Evolutionary conservation across 2,797 vertebrate species (phyloP), one percentile per base, ranked within the genome.

Genomic region (Ammospiza maritima): DNA sequence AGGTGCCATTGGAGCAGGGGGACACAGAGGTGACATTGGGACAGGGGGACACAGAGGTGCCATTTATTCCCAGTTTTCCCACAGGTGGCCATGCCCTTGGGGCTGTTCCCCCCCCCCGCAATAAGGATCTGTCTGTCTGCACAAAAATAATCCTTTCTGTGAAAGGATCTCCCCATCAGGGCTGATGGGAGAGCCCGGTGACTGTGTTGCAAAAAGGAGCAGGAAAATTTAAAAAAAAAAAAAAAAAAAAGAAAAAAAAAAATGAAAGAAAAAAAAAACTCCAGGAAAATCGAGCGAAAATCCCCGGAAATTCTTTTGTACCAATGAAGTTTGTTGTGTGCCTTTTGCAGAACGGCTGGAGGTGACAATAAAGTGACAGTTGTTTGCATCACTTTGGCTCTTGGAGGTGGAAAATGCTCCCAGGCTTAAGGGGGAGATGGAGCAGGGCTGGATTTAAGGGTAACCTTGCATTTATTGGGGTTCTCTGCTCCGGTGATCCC

Each of bases 141-240:
- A 70, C 66, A 67, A 97, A 97, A 96, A 96, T 98, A 96, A 96
- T 98, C 99, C 99, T 99, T 99, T 99, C 99, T 98, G 98, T 99
- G 99, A 99, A 99, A 99, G 99, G 99, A 98, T 98, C 97, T 93
- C 92, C 96, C 96, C 86, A 38, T 97, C 93, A 22, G 96, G 96
- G 97, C 30, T 83, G 94, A 84, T 86, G 95, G 96, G 96, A 95
- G 94, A 85, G 87, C 75, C 75, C 65, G 9, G 73, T 40, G 87
- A 75, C 74, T 50, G 94, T 54, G 61, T 53, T 83, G 89, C 69
- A 40, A 4, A 92, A 85, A 85, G 29, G 48, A 62, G 38, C 6
- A 14, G 8, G 22, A 42, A 14, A 22, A 17, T 9, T 30, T 32
- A 22, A 23, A 34, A 23, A 3, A 10, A 10, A 23, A 23, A 47